These are phyloP conservation scores for Hylyphantes graminicola DNA, from an alignment of 1,140 invertebrate species.

Conservation along the genomic window DNA sequence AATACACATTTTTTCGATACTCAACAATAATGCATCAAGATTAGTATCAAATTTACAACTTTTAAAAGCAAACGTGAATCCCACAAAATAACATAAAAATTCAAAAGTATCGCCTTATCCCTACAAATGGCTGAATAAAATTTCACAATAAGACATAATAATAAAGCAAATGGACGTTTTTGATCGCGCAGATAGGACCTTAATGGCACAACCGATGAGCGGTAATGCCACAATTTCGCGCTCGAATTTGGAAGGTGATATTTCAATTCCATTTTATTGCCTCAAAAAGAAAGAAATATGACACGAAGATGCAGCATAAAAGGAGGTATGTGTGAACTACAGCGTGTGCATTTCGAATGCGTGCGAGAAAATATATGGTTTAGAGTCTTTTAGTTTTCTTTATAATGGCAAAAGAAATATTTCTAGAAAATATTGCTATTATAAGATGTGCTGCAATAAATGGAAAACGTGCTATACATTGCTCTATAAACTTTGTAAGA, in stretches of 20 bases:
- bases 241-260: slow-evolving; percentile 21
- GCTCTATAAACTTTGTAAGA: no score
- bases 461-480: no score
- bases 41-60: no score
- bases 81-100: no score
- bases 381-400: neutral
- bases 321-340: neutral
- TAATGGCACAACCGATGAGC: slow-evolving; percentile 24
- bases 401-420: slow-evolving; percentile 4
- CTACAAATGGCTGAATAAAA: slow-evolving; percentile 23
- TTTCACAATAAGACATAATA: slow-evolving; percentile 50
- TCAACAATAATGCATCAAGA: no score
- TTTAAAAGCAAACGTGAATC: no score
- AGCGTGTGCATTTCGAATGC: neutral
- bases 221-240: slow-evolving; percentile 39
- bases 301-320: neutral
- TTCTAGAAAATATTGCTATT: no score
- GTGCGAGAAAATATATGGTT: neutral
- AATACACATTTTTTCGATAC: no score
- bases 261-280: slow-evolving; percentile 37
- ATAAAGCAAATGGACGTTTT: slow-evolving; percentile 50
- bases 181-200: slow-evolving; percentile 33
- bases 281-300: slow-evolving; percentile 14
- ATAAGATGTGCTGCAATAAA: no score
- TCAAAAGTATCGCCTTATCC: no score